Evolutionary conservation across 2,888 invertebrate species (phyloP).

Genomic region (Oxytorus armatus): DNA sequence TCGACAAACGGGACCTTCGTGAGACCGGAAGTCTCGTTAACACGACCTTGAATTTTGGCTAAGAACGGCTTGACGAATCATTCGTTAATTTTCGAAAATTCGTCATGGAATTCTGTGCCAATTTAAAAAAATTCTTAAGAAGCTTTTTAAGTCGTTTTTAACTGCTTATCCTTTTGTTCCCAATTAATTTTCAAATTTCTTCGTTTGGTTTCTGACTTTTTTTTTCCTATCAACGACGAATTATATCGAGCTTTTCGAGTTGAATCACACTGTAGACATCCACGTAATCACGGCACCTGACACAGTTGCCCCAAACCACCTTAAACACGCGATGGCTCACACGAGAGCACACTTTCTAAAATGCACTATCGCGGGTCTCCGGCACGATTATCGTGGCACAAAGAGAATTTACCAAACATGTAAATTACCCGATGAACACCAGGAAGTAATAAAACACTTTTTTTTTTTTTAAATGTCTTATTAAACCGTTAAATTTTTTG

Average conservation of each 20-base stretch:
- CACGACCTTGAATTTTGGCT: neutral
- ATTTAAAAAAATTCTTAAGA: too few relatives aligned
- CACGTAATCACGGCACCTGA: slow-evolving; percentile 31
- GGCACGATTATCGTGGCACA: neutral
- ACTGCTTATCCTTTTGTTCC: neutral
- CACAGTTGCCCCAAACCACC: slow-evolving; percentile 45
- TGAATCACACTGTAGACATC: neutral
- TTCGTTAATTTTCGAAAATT: too few relatives aligned
- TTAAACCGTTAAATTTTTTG: too few relatives aligned
- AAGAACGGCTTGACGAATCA: neutral
- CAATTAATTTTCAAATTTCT: neutral
- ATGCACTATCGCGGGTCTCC: slow-evolving; percentile 54
- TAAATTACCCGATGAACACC: neutral
- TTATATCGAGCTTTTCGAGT: too few relatives aligned
- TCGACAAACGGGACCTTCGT: slow-evolving; percentile 2
- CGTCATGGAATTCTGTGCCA: too few relatives aligned
- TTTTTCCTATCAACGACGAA: neutral
- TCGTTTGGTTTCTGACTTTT: neutral
- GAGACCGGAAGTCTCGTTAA: neutral
- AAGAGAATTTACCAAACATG: neutral
- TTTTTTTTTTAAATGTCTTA: neutral
- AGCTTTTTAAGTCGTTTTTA: too few relatives aligned
- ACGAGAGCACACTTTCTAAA: slow-evolving; percentile 72
- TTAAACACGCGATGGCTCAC: slow-evolving; percentile 50
- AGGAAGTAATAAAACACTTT: neutral